These are phyloP conservation scores for Tragopan temminckii DNA, from an alignment of 2,797 vertebrate species.

Conservation along the genomic window DNA sequence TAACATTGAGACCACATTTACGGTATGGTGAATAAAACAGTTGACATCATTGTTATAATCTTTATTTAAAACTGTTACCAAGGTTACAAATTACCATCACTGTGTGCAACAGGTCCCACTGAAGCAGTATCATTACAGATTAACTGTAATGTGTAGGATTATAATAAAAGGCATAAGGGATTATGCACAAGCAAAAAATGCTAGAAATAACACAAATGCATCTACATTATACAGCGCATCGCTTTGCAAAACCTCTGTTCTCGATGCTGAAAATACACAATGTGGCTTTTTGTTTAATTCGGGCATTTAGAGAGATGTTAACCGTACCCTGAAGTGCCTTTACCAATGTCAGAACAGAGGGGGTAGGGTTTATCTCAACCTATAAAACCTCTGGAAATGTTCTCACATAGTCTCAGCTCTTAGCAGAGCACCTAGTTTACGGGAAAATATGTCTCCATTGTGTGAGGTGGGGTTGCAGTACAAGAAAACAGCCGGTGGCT, in stretches of 20 bases:
- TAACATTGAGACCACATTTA: constrained; percentile 64
- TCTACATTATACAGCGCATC: not conserved
- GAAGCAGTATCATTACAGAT: constrained; percentile 89
- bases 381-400: not conserved
- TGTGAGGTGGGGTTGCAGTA: not conserved
- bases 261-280: not conserved
- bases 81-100: constrained; percentile 97
- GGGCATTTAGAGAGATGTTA: not conserved
- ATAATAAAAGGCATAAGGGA: constrained; percentile 80
- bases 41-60: constrained; percentile 90
- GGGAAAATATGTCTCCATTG: not conserved
- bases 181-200: constrained; percentile 71
- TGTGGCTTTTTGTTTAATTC: constrained; percentile 26
- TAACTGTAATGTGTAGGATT: constrained; percentile 81
- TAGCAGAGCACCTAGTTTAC: not conserved
- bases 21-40: constrained; percentile 82
- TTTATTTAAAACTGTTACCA: constrained; percentile 96
- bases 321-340: not conserved
- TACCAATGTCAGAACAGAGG: not conserved
- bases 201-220: constrained; percentile 63
- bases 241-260: not conserved
- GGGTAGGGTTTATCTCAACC: not conserved
- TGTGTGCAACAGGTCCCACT: constrained; percentile 94
- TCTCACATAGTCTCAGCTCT: not conserved
- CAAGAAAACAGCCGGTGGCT: not conserved